Percentiles rank a stretch among this genome's conserved stretches.
phyloP scores from a whole-genome alignment of 2,797 vertebrate species.

The Sebastes jordani region DNA sequence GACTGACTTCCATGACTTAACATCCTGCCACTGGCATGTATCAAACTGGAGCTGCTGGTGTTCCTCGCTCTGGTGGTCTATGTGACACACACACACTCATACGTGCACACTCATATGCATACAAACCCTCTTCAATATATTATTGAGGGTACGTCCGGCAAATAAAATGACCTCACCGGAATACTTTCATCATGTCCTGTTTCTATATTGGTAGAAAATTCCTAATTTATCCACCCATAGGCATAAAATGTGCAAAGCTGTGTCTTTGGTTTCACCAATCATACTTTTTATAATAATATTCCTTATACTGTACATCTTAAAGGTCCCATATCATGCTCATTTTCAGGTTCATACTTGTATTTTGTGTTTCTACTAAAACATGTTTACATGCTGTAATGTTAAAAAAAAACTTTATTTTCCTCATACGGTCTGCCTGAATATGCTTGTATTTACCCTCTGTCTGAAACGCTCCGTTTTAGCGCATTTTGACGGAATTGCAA shows the following conservation, averaged over 20 bases:
- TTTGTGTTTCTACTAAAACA: no score
- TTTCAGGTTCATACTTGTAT: no score
- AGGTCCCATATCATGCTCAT: no score
- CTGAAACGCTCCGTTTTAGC: no score
- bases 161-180: background rate
- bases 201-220: background rate
- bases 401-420: no score
- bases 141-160: background rate
- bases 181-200: background rate
- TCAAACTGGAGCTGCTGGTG: constrained; percentile 20
- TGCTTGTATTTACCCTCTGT: no score
- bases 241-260: background rate
- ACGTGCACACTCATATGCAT: background rate
- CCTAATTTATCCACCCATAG: background rate
- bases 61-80: constrained; percentile 29
- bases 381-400: no score
- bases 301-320: no score
- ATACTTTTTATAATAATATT: background rate
- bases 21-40: constrained; percentile 34
- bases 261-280: background rate
- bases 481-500: no score
- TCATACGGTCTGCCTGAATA: accelerated
- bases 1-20: constrained; percentile 46
- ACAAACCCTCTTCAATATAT: background rate
- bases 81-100: constrained; percentile 8